Conservation (phyloP, 2,888 invertebrate genomes). For the Plebejus anna region DNA sequence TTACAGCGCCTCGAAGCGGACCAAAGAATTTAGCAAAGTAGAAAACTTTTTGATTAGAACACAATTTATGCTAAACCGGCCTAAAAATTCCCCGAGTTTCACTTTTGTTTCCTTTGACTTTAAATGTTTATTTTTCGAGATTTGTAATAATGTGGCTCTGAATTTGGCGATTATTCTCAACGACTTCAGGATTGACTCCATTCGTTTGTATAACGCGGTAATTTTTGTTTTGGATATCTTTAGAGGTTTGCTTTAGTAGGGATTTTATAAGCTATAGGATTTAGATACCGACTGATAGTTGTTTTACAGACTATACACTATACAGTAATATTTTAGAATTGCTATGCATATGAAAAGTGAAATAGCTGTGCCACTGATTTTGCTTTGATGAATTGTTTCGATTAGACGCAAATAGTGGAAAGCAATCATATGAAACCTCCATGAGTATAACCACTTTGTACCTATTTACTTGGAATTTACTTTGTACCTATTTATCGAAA, state of each 20-base stretch:
- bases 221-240: neutral
- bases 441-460: too few relatives aligned
- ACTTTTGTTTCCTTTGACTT: conserved; percentile 4
- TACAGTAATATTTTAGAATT: too few relatives aligned
- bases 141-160: conserved; percentile 13
- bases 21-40: conserved; percentile 31
- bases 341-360: too few relatives aligned
- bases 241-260: neutral
- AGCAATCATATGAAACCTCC: too few relatives aligned
- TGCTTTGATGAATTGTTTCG: too few relatives aligned
- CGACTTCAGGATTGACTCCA: neutral
- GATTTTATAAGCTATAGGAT: neutral
- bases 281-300: too few relatives aligned
- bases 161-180: conserved; percentile 9
- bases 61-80: conserved; percentile 34
- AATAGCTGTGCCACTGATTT: too few relatives aligned
- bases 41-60: conserved; percentile 42
- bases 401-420: too few relatives aligned
- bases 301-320: too few relatives aligned
- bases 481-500: too few relatives aligned
- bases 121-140: conserved; percentile 11
- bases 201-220: neutral
- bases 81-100: conserved; percentile 24
- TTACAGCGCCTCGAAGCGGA: conserved; percentile 36
- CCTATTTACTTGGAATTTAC: too few relatives aligned